Base-by-base conservation (phyloP, 2,113 vertebrate genomes). In the Malurus elegans region DNA sequence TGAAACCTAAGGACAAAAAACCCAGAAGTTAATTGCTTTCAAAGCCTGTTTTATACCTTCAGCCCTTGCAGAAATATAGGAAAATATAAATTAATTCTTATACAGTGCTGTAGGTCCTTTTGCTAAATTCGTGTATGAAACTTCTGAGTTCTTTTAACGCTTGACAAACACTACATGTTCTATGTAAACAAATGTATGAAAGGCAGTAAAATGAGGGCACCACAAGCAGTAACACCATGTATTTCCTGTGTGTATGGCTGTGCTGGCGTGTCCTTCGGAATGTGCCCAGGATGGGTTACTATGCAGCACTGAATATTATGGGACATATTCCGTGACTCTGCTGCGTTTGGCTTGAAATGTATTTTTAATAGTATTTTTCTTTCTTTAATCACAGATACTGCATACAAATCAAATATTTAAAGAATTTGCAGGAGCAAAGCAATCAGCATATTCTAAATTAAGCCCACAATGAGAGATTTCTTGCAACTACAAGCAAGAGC, bases 401-500 rank as follows among this genome's bases (percentile, higher is more conserved):
- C 90, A 86, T 66, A 93, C 31, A 86, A 86, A 94, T 92, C 47
- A 88, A 93, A 26, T 79, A 67, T 58, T 88, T 64, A 53, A 79
- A 83, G 75, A 90, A 88, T 83, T 62, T 50, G 73, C 91, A 91
- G 76, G 24, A 93, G 95, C 72, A 58, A 95, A 93, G 95, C 90
- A 95, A 96, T 93, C 90, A 97, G 92, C 89, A 69, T 93, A 90
- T 89, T 95, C 92, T 95, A 85, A 90, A 90, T 88, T 71, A 93
- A 95, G 72, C 78, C 29, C 83, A 70, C 73, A 94, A 96, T 53
- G 73, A 95, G 91, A 88, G 38, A 79, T 81, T 97, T 96, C 74
- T 92, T 78, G 91, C 83, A 92, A 95, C 94, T 96, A 91, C 94
- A 96, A 96, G 90, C 92, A 61, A 74, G 25, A 73, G 66, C 91